Conservation (phyloP, 2,113 vertebrate genomes). For the Apistogramma diplotaenia region DNA sequence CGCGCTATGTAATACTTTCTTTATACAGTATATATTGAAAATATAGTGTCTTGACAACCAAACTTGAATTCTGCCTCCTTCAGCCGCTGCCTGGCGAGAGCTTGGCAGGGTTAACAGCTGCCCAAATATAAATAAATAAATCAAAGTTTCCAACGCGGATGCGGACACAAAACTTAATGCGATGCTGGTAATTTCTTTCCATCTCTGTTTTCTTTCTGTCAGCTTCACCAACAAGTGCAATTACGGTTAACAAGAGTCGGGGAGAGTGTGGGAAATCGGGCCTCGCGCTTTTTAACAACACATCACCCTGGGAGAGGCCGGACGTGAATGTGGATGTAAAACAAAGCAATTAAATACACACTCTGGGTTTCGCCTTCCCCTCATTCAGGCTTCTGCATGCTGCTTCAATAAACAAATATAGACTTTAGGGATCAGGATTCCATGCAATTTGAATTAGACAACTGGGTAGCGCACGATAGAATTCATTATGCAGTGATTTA, state of each 20-base stretch:
- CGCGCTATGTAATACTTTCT: constrained; percentile 18
- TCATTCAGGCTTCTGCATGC: constrained; percentile 46
- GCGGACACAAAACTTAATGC: constrained; percentile 27
- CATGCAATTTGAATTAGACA: constrained; percentile 71
- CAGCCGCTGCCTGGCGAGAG: not conserved
- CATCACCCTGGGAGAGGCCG: constrained; percentile 68
- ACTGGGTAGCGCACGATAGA: constrained; percentile 35
- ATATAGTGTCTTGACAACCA: not conserved
- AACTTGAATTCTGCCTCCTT: not conserved
- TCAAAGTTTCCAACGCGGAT: constrained; percentile 26
- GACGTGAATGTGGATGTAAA: constrained; percentile 75
- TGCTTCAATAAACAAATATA: constrained; percentile 73
- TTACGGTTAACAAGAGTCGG: constrained; percentile 76
- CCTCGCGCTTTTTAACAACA: constrained; percentile 70
- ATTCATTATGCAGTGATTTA: constrained; percentile 70
- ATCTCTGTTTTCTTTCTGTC: constrained; percentile 53
- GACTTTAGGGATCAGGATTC: constrained; percentile 63
- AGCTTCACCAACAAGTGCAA: constrained; percentile 75
- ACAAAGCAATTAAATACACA: constrained; percentile 77
- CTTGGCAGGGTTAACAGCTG: not conserved
- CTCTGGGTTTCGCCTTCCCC: constrained; percentile 50
- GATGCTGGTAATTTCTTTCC: constrained; percentile 39
- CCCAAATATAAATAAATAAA: constrained; percentile 11
- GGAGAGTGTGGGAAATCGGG: constrained; percentile 62
- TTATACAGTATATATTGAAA: constrained; percentile 41